Evolutionary conservation across 1,140 invertebrate species (phyloP).

Genomic region (Tetranychus cinnabarinus): DNA sequence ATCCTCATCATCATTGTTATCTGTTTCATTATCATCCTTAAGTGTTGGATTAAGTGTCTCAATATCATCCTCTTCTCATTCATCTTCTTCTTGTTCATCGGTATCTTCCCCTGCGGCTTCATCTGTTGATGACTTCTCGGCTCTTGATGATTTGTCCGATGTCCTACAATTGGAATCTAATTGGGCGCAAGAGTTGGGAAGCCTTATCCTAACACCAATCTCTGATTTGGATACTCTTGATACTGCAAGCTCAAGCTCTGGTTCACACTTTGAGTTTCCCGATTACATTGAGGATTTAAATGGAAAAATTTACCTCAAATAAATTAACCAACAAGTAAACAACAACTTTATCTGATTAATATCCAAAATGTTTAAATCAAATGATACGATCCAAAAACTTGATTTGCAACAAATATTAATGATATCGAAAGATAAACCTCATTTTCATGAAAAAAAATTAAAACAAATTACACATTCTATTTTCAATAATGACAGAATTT

Average conservation of each 20-base stretch:
- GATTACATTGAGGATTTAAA: constrained; percentile 19
- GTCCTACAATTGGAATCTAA: constrained; percentile 31
- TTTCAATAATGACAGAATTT: too few relatives aligned
- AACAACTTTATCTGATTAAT: too few relatives aligned
- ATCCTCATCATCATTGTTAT: neutral
- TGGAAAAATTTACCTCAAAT: too few relatives aligned
- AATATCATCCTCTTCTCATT: neutral
- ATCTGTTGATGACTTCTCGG: constrained; percentile 14
- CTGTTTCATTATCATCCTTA: constrained; percentile 5
- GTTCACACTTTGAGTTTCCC: constrained; percentile 49
- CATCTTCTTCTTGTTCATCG: neutral
- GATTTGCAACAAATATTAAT: too few relatives aligned
- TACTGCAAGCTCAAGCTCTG: constrained; percentile 33
- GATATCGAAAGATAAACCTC: too few relatives aligned
- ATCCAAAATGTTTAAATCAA: too few relatives aligned
- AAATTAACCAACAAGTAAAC: too few relatives aligned
- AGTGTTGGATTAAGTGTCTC: neutral
- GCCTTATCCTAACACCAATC: constrained; percentile 32
- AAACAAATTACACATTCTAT: too few relatives aligned
- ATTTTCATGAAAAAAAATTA: too few relatives aligned
- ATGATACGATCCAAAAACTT: too few relatives aligned
- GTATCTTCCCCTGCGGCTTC: neutral
- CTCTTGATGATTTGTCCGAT: constrained; percentile 43
- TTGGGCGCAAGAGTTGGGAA: constrained; percentile 13
- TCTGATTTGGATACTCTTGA: constrained; percentile 40